A percentile compares a stretch with the other conserved stretches of the same genome.
Conservation (phyloP, 1,140 invertebrate genomes). For the Heliconius eleuchia region DNA sequence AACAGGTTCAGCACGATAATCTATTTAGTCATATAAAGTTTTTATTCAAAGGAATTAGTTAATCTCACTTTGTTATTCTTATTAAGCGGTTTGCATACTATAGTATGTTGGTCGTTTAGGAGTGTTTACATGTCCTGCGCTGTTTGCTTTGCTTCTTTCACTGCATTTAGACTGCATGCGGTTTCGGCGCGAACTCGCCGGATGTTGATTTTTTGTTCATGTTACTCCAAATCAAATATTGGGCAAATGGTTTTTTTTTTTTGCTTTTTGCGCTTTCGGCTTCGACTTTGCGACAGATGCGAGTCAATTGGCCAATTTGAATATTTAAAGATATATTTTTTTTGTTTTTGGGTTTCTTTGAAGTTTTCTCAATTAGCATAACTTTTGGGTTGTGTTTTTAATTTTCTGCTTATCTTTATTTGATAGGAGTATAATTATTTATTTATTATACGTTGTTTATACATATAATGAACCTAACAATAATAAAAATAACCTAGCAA, state of each 20-base stretch:
- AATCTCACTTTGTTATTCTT: not conserved
- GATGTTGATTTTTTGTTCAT: constrained; percentile 61
- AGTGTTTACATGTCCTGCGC: constrained; percentile 67
- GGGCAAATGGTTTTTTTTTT: constrained; percentile 35
- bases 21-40: not conserved
- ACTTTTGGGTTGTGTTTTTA: not conserved
- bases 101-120: constrained; percentile 48
- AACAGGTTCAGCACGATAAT: no score
- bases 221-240: constrained; percentile 69
- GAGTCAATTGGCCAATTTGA: constrained; percentile 17
- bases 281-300: constrained; percentile 18
- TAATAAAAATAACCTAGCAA: not conserved
- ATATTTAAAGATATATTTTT: not conserved
- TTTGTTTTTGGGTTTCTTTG: not conserved
- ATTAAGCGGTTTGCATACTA: not conserved
- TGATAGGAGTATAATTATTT: not conserved
- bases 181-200: constrained; percentile 65
- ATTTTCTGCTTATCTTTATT: not conserved
- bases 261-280: constrained; percentile 17
- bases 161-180: constrained; percentile 62
- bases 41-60: not conserved
- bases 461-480: not conserved
- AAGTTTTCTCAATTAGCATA: constrained; percentile 9
- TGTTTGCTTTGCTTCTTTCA: constrained; percentile 69
- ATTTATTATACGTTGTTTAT: no score